Evolutionary conservation across 2,888 invertebrate genomes (phyloP).

Genomic region (Abscondita cerata): DNA sequence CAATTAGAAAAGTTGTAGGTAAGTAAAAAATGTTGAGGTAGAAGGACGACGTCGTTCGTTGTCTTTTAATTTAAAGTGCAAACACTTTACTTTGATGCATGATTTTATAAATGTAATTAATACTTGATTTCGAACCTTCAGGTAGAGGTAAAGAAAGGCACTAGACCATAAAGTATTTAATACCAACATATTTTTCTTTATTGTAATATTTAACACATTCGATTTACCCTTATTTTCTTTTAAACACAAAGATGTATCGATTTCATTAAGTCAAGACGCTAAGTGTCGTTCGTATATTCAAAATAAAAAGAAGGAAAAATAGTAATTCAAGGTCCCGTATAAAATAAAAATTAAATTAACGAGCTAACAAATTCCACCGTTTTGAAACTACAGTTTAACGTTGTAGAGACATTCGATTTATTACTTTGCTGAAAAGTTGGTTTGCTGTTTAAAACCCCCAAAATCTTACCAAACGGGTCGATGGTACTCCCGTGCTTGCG

Average conservation of each 20-base stretch:
- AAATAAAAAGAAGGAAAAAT: slow-evolving; percentile 7
- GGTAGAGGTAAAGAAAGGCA: slow-evolving; percentile 8
- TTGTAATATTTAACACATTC: slow-evolving; percentile 21
- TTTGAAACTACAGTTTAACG: slow-evolving; percentile 46
- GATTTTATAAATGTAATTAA: slow-evolving; percentile 22
- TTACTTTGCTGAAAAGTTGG: slow-evolving; percentile 54
- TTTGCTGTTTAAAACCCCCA: slow-evolving; percentile 52
- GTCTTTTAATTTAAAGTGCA: slow-evolving; percentile 12
- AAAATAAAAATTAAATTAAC: slow-evolving; percentile 18
- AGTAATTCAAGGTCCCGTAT: background rate
- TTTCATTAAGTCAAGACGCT: slow-evolving; percentile 6
- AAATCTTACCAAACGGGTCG: slow-evolving; percentile 52
- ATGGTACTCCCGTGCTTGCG: slow-evolving; percentile 39
- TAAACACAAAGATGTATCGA: slow-evolving; percentile 4
- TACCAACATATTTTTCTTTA: slow-evolving; percentile 14
- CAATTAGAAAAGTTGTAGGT: no score
- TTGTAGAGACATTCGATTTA: slow-evolving; percentile 50
- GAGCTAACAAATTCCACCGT: slow-evolving; percentile 36
- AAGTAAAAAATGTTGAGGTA: no score
- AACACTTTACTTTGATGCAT: slow-evolving; percentile 13
- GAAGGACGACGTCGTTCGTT: no score
- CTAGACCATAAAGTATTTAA: slow-evolving; percentile 20
- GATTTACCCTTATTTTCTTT: slow-evolving; percentile 10
- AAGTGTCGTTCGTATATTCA: slow-evolving; percentile 2
- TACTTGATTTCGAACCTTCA: slow-evolving; percentile 13